These are phyloP conservation scores for Lasioglossum figueresi DNA, from an alignment of 2,888 invertebrate species.

Conservation along the genomic window DNA sequence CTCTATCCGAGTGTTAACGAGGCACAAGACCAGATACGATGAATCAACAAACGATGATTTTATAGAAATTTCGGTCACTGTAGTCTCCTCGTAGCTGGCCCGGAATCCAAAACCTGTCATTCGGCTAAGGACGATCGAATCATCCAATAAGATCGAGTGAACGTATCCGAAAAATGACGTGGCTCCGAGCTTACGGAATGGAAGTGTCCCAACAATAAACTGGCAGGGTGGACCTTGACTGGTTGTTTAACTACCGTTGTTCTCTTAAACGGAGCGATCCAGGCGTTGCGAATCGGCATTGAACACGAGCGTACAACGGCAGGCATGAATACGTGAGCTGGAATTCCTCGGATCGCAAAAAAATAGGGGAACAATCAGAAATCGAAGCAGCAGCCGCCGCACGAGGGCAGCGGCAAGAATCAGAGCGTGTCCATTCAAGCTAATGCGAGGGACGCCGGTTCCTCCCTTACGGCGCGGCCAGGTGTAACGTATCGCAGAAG, in stretches of 20 bases:
- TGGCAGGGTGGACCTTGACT: not conserved
- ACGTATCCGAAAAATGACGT: not conserved
- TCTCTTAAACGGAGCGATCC: not conserved
- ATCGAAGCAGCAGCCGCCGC: slow-evolving; percentile 17
- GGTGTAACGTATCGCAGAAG: slow-evolving; percentile 23
- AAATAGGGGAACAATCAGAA: slow-evolving; percentile 1
- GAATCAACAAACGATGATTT: too few species aligned
- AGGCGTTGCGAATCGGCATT: not conserved
- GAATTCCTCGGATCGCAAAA: not conserved
- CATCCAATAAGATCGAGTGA: not conserved
- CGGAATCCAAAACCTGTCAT: not conserved
- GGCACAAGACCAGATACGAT: too few species aligned
- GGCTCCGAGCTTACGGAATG: not conserved
- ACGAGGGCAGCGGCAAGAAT: slow-evolving; percentile 21
- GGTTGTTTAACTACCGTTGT: not conserved
- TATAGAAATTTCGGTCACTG: too few species aligned
- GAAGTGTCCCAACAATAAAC: not conserved
- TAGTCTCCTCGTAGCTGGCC: too few species aligned
- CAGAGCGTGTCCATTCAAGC: slow-evolving; percentile 28
- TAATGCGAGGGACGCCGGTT: not conserved
- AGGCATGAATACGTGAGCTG: not conserved
- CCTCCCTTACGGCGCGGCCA: slow-evolving; percentile 1
- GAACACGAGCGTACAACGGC: not conserved
- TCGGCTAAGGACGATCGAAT: not conserved
- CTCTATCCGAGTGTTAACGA: too few species aligned